phyloP scores from a whole-genome alignment of 2,113 vertebrate species.

The Callionymus lyra region DNA sequence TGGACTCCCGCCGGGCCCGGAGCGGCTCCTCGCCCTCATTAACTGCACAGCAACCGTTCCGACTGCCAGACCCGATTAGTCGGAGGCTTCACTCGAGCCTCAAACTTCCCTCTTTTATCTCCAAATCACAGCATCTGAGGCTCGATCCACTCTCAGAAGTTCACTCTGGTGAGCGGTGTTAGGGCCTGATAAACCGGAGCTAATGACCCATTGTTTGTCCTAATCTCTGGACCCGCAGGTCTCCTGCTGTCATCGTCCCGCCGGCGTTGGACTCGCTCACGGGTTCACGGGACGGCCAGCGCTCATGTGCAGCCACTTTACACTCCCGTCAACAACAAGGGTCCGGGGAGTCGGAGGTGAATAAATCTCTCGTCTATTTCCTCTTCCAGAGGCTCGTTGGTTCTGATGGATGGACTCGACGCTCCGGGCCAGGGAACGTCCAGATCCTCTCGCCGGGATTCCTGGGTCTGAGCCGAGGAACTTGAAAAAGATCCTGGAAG shows the following conservation, averaged over 20 bases:
- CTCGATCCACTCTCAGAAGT: slow-evolving; percentile 1
- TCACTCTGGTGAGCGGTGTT: slow-evolving; percentile 23
- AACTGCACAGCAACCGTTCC: slow-evolving; percentile 42
- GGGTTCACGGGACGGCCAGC: slow-evolving; percentile 46
- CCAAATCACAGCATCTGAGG: slow-evolving; percentile 23
- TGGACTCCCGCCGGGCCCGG: slow-evolving; percentile 42
- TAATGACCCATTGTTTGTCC: slow-evolving; percentile 50
- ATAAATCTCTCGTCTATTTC: slow-evolving; percentile 26
- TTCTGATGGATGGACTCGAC: slow-evolving; percentile 40
- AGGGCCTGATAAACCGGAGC: slow-evolving; percentile 34
- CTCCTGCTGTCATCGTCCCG: slow-evolving; percentile 25
- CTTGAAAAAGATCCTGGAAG: too few species aligned
- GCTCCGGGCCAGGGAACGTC: slow-evolving; percentile 31
- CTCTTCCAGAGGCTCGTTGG: slow-evolving; percentile 27
- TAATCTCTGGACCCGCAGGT: slow-evolving; percentile 24
- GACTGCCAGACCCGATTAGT: slow-evolving; percentile 51
- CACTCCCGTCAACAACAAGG: slow-evolving; percentile 20
- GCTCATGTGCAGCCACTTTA: slow-evolving; percentile 28
- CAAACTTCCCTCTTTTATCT: slow-evolving; percentile 22
- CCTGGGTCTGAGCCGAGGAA: slow-evolving; percentile 1
- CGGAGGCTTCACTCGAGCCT: slow-evolving; percentile 15
- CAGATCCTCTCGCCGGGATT: slow-evolving; percentile 11
- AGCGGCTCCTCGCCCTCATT: slow-evolving; percentile 47
- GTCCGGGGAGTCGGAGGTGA: slow-evolving; percentile 28
- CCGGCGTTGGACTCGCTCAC: slow-evolving; percentile 20